A percentile compares a stretch with the other conserved stretches of the same genome.
These are phyloP conservation scores for Danio aesculapii DNA, from an alignment of 2,797 vertebrate genomes.

Conservation along the genomic window DNA sequence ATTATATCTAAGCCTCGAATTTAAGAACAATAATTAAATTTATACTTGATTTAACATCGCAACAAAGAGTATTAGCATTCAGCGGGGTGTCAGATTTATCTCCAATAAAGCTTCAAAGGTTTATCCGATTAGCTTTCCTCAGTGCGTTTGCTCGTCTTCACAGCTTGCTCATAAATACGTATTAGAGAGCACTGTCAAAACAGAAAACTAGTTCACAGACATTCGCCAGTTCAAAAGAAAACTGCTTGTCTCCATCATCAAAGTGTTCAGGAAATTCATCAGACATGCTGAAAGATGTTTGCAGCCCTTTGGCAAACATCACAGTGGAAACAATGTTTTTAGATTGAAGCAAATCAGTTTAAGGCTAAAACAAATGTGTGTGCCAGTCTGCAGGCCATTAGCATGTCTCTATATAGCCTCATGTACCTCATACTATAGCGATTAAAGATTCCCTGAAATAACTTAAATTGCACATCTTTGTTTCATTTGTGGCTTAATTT, in stretches of 20 bases:
- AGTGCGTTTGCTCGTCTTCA: not conserved
- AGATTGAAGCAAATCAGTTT: slow-evolving; percentile 10
- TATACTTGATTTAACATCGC: slow-evolving; percentile 5
- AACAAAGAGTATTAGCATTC: slow-evolving; percentile 11
- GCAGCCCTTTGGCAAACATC: slow-evolving; percentile 17
- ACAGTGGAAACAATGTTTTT: not conserved
- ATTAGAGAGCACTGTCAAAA: slow-evolving; percentile 11
- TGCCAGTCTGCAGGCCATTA: not conserved
- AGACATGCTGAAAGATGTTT: slow-evolving; percentile 1
- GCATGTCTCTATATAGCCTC: not conserved
- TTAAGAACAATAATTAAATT: not conserved
- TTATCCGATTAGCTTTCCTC: slow-evolving; percentile 19
- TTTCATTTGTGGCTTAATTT: no score
- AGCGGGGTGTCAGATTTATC: slow-evolving; percentile 16
- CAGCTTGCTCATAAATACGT: slow-evolving; percentile 34
- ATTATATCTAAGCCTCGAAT: not conserved
- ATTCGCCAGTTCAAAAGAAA: slow-evolving; percentile 17
- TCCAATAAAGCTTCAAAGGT: slow-evolving; percentile 21
- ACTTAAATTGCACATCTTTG: no score
- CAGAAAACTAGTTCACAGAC: slow-evolving; percentile 15
- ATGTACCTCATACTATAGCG: not conserved
- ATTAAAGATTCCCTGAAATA: not conserved
- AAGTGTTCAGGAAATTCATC: slow-evolving; percentile 27
- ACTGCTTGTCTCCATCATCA: slow-evolving; percentile 12
- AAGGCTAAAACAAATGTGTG: not conserved